Conservation (phyloP, 1,140 invertebrate species). For the Lepidurus couesii region DNA sequence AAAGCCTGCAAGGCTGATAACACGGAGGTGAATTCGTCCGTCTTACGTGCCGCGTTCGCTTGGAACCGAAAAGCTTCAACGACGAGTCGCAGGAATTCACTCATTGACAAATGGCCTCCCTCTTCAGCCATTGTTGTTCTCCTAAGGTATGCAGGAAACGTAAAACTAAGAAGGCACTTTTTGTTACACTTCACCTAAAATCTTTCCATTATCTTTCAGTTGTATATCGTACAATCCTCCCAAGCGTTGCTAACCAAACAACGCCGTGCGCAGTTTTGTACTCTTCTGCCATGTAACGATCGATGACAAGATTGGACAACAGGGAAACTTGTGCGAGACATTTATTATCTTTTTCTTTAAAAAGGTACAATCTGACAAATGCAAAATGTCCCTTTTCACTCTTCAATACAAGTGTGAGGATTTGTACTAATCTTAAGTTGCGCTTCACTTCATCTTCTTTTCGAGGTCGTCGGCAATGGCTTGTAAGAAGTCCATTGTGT, state of each 20-base stretch:
- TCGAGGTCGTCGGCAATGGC: constrained; percentile 71
- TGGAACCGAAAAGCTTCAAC: background rate
- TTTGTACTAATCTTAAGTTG: background rate
- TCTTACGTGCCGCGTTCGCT: background rate
- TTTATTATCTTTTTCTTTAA: background rate
- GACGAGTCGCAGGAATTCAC: background rate
- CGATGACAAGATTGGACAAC: background rate
- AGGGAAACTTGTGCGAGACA: background rate
- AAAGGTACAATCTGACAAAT: background rate
- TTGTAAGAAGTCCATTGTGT: constrained; percentile 79
- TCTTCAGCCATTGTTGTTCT: background rate
- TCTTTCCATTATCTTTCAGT: no score
- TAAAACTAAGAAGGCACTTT: background rate
- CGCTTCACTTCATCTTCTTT: constrained; percentile 46
- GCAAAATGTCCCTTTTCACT: background rate
- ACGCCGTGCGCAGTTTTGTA: background rate
- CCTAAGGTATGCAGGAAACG: background rate
- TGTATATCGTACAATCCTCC: no score
- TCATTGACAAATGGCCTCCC: background rate
- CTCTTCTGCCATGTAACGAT: background rate
- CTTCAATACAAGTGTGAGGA: background rate
- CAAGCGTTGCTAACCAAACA: constrained; percentile 8
- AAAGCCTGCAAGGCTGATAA: background rate
- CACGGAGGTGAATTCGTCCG: background rate
- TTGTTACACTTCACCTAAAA: background rate